Conservation (phyloP, 2,888 invertebrate species). For the Seira sanloemensis region DNA sequence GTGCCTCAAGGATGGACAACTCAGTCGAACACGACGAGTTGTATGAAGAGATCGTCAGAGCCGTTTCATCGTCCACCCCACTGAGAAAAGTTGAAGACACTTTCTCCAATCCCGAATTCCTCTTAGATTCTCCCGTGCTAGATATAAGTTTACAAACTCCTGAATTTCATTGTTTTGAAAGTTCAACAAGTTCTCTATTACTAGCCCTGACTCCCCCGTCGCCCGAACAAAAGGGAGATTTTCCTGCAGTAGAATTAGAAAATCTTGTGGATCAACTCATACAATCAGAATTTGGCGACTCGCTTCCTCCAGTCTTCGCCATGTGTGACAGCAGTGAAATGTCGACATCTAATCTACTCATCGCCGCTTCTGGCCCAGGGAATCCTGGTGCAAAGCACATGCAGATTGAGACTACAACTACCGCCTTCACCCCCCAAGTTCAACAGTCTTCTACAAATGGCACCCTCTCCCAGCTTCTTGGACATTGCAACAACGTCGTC, state of each 20-base stretch:
- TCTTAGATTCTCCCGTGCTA: neutral
- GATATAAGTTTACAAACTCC: neutral
- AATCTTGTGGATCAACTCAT: neutral
- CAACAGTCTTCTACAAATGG: neutral
- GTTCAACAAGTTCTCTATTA: slow-evolving; percentile 9
- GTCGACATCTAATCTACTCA: slow-evolving; percentile 6
- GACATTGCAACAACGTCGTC: neutral
- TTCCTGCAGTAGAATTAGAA: neutral
- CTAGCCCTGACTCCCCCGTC: slow-evolving; percentile 39
- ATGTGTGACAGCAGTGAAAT: slow-evolving; percentile 34
- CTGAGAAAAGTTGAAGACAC: neutral
- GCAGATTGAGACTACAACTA: neutral
- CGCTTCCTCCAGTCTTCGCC: neutral
- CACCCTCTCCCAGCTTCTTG: slow-evolving; percentile 16
- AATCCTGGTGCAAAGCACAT: neutral
- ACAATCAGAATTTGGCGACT: neutral
- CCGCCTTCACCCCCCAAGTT: neutral
- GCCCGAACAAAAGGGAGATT: neutral
- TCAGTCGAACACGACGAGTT: slow-evolving; percentile 67
- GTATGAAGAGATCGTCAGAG: slow-evolving; percentile 66
- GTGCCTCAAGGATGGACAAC: slow-evolving; percentile 55
- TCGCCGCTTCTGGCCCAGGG: neutral
- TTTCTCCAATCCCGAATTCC: neutral
- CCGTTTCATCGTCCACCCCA: slow-evolving; percentile 57
- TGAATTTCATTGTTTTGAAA: neutral